Base-by-base conservation (phyloP, 2,113 vertebrate species). In the Syrrhaptes paradoxus region DNA sequence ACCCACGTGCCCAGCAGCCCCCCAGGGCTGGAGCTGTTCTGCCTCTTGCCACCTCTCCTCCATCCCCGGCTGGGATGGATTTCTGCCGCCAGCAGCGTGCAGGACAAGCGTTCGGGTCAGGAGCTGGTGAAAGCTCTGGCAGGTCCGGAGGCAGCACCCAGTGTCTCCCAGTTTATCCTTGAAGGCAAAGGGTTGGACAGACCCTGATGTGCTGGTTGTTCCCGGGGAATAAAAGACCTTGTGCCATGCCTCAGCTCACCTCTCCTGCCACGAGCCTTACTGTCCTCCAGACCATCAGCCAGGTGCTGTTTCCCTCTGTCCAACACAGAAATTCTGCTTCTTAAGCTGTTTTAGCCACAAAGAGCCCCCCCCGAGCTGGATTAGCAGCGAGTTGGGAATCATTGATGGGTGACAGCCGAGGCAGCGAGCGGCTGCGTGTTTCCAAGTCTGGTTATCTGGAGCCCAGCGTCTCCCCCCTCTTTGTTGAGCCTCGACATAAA, bases 371-470 rank as follows among this genome's bases (percentile, higher is more conserved):
- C 59, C 0, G 4, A 59, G 67, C 94, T 84, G 67, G 75, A n/a
- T 85, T 16, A 89, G 89, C 93, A 89, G 58, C 3, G 21, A 83
- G 75, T 51, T 89, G 6, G 0, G 75, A 73, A 29, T 4, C 45
- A 85, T 48, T 88, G 78, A 58, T 82, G 49, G 6, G 89, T 55
- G 91, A 43, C 51, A 79, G 87, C 89, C 49, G 77, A 94, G 74
- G 81, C 89, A 49, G 52, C 66, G 88, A 93, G 83, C 82, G 67
- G 1, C 3, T 61, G 81, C 1, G 2, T 34, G 10, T 46, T 83
- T 83, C 91, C 93, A 96, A 91, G 74, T 21, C n/a, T 85, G 92
- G 59, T 76, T 91, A 70, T 89, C 89, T 43, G 2, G 11, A 80
- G 87, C 3, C 0, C 51, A 1, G 76, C 6, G 22, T 70, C 61